Percentiles rank a stretch among this genome's conserved stretches.
These are phyloP conservation scores for Tupiocoris notatus DNA, from an alignment of 2,888 invertebrate genomes.

Conservation along the genomic window DNA sequence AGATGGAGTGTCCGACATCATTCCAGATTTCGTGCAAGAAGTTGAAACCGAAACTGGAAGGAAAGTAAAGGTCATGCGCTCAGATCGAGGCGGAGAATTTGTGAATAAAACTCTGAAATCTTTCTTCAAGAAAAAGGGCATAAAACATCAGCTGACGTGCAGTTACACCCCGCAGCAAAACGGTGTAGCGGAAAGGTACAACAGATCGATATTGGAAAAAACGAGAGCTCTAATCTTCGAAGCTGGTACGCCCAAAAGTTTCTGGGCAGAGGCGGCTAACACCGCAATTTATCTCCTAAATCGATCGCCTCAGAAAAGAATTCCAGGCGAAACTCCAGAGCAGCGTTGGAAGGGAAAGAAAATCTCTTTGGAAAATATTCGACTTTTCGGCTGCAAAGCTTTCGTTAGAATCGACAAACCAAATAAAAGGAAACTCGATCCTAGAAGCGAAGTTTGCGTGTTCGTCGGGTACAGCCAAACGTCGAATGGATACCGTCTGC, in stretches of 20 bases:
- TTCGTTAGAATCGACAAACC: neutral
- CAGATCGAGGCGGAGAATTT: slow-evolving; percentile 40
- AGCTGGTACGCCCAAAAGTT: slow-evolving; percentile 47
- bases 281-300: slow-evolving; percentile 53
- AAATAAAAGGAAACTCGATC: slow-evolving; percentile 30
- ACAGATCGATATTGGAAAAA: slow-evolving; percentile 47
- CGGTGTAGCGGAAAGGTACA: slow-evolving; percentile 39
- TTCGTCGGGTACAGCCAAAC: slow-evolving; percentile 40
- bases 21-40: no score
- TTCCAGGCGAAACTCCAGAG: slow-evolving; percentile 25
- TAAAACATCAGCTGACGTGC: slow-evolving; percentile 33
- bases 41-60: slow-evolving; percentile 48
- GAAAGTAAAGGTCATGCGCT: slow-evolving; percentile 49
- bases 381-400: slow-evolving; percentile 43
- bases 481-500: slow-evolving; percentile 35
- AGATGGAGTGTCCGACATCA: no score
- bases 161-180: slow-evolving; percentile 39
- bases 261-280: slow-evolving; percentile 51
- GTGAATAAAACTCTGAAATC: slow-evolving; percentile 2
- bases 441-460: slow-evolving; percentile 8
- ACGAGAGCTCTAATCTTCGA: slow-evolving; percentile 50
- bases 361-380: slow-evolving; percentile 29
- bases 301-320: slow-evolving; percentile 26
- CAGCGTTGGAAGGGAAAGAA: slow-evolving; percentile 33
- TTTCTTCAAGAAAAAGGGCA: slow-evolving; percentile 30